Evolutionary conservation across 2,888 invertebrate genomes (phyloP).

Genomic region (Philhelius pedissequus): DNA sequence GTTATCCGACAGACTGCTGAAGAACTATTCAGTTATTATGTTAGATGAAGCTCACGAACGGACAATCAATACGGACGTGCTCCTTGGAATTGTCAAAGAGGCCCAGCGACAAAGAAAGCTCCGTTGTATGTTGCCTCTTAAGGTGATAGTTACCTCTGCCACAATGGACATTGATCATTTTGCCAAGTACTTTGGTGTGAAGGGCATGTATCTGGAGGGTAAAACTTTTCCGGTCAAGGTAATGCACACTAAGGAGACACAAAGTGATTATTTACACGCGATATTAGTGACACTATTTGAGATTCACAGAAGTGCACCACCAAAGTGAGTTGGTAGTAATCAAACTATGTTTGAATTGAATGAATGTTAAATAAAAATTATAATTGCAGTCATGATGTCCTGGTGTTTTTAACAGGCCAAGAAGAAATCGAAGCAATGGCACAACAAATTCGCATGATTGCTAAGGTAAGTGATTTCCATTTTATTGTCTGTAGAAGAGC

Average conservation of each 20-base stretch:
- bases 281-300: constrained; percentile 93
- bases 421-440: constrained; percentile 96
- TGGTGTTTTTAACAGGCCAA: constrained; percentile 97
- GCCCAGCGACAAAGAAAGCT: constrained; percentile 88
- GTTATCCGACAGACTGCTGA: constrained; percentile 86
- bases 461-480: constrained; percentile 80
- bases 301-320: constrained; percentile 89
- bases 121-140: constrained; percentile 81
- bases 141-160: constrained; percentile 94
- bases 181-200: constrained; percentile 92
- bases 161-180: constrained; percentile 98
- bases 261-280: constrained; percentile 91
- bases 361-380: neutral
- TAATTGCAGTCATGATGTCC: constrained; percentile 87
- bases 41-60: constrained; percentile 98
- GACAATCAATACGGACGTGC: constrained; percentile 94
- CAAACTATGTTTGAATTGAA: neutral
- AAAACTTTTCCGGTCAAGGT: constrained; percentile 90
- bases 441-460: constrained; percentile 85
- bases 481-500: too few relatives aligned
- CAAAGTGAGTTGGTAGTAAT: constrained; percentile 82
- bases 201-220: constrained; percentile 93
- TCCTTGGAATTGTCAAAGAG: constrained; percentile 94
- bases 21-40: constrained; percentile 89
- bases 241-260: constrained; percentile 84